Percentiles rank a stretch among this genome's conserved stretches.
phyloP scores from a whole-genome alignment of 2,888 invertebrate species.

The Mystacides longicornis region DNA sequence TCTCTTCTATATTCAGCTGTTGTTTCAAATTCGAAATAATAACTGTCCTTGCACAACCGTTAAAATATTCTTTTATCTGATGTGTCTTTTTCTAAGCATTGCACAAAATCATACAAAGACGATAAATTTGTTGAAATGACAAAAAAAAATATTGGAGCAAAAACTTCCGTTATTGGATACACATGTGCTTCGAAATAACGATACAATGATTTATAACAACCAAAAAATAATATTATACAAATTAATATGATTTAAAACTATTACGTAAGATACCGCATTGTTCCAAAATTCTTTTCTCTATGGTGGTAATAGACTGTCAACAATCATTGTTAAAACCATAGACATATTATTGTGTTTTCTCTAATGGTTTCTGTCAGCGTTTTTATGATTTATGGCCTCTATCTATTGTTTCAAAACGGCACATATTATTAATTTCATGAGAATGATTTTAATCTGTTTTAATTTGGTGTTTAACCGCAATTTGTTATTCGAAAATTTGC shows the following conservation, averaged over 20 bases:
- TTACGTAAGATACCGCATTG: not conserved
- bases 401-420: not conserved
- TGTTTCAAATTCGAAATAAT: not conserved
- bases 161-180: too few species aligned
- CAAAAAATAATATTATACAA: too few species aligned
- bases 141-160: too few species aligned
- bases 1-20: not conserved
- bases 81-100: not conserved
- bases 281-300: not conserved
- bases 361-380: not conserved
- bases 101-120: too few species aligned
- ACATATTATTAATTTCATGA: too few species aligned
- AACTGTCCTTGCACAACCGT: not conserved
- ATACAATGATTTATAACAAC: too few species aligned
- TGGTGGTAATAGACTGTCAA: not conserved
- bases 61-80: not conserved
- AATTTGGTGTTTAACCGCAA: too few species aligned
- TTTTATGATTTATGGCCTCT: not conserved
- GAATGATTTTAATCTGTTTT: not conserved
- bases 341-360: not conserved
- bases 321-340: not conserved
- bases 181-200: too few species aligned
- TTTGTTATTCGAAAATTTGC: too few species aligned
- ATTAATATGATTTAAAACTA: too few species aligned
- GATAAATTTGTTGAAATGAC: too few species aligned